Percentiles rank a stretch among this genome's conserved stretches.
phyloP scores from a whole-genome alignment of 2,888 invertebrate species.

The Plebejus argus region DNA sequence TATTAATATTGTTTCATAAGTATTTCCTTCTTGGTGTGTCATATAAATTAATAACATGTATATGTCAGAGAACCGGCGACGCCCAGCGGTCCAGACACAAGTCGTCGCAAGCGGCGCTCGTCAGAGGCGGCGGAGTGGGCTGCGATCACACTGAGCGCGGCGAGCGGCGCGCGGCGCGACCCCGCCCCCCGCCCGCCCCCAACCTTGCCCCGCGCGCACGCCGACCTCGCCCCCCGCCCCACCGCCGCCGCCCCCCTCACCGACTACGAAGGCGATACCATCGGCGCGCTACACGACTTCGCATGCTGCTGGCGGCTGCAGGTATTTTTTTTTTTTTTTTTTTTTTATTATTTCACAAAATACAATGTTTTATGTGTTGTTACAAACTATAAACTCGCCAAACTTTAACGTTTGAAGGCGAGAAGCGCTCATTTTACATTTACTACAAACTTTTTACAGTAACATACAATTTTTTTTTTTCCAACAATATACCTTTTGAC shows the following conservation, averaged over 20 bases:
- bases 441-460: too few relatives aligned
- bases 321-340: too few relatives aligned
- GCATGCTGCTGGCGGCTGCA: slow-evolving; percentile 60
- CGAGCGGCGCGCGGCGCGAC: slow-evolving; percentile 46
- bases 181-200: slow-evolving; percentile 59
- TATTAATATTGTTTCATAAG: too few relatives aligned
- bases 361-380: too few relatives aligned
- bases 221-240: slow-evolving; percentile 69
- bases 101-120: slow-evolving; percentile 41
- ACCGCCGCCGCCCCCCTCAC: slow-evolving; percentile 52
- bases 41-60: neutral
- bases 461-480: too few relatives aligned
- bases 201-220: slow-evolving; percentile 65
- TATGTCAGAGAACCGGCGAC: slow-evolving; percentile 35
- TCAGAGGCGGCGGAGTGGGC: slow-evolving; percentile 45
- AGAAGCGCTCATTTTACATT: too few relatives aligned
- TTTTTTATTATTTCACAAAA: too few relatives aligned
- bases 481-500: too few relatives aligned
- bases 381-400: too few relatives aligned
- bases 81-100: slow-evolving; percentile 39
- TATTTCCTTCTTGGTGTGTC: too few relatives aligned
- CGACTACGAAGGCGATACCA: slow-evolving; percentile 61
- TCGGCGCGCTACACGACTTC: slow-evolving; percentile 67
- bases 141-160: slow-evolving; percentile 45
- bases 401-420: too few relatives aligned